Evolutionary conservation across 2,797 vertebrate genomes (phyloP).

Genomic region (Acropternis orthonyx): DNA sequence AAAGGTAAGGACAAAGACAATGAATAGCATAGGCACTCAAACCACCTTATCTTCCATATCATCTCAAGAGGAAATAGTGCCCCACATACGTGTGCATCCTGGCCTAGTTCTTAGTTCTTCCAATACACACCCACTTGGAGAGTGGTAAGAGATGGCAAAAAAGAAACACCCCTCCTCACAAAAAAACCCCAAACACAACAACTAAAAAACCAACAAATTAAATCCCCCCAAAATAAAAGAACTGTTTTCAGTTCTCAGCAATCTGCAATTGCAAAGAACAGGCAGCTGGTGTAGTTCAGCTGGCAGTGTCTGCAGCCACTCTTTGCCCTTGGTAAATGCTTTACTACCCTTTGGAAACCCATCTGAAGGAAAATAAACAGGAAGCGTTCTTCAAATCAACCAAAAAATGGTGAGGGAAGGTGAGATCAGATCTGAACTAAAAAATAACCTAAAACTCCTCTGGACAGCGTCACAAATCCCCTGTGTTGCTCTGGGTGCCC

Average conservation of each 20-base stretch:
- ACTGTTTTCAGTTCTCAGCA: neutral
- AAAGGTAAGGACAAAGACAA: conserved; percentile 15
- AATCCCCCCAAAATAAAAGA: neutral
- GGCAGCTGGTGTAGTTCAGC: neutral
- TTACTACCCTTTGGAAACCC: neutral
- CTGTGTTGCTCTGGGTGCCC: neutral
- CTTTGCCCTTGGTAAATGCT: neutral
- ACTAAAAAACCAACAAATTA: neutral
- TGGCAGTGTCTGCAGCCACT: neutral
- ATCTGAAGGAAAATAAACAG: neutral
- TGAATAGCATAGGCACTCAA: neutral
- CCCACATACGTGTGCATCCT: neutral
- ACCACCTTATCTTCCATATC: neutral
- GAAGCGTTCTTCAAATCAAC: neutral
- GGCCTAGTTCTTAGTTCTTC: neutral
- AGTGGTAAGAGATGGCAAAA: neutral
- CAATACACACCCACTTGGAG: neutral
- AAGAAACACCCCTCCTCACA: neutral
- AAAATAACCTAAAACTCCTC: neutral
- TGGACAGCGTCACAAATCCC: neutral
- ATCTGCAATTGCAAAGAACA: neutral
- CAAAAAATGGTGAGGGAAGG: neutral
- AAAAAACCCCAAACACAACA: too few relatives aligned
- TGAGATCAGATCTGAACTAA: neutral
- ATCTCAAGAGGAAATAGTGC: neutral